A percentile compares a stretch with the other conserved stretches of the same genome.
phyloP scores from a whole-genome alignment of 2,113 vertebrate genomes.

The Epinephelus fuscoguttatus region DNA sequence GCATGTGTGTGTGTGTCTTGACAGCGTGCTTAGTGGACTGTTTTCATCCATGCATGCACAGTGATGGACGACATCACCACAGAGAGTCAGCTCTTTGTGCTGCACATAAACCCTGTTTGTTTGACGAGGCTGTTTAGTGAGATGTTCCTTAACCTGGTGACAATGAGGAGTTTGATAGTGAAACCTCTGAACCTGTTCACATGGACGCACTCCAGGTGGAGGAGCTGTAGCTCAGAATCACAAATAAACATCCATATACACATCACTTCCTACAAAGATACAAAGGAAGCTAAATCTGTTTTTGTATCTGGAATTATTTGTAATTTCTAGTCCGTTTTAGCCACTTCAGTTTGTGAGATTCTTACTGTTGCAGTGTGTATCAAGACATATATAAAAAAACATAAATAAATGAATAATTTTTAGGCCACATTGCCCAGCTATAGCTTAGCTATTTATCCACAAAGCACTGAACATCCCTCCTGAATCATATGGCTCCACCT shows the following conservation, averaged over 20 bases:
- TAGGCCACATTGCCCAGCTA: no score
- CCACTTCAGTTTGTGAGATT: not conserved
- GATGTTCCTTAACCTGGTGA: slow-evolving; percentile 41
- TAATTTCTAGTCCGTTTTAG: no score
- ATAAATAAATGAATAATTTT: no score
- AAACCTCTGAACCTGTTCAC: slow-evolving; percentile 20
- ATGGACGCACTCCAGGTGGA: not conserved
- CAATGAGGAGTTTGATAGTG: slow-evolving; percentile 36
- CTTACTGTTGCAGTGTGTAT: not conserved
- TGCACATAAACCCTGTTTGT: slow-evolving; percentile 43
- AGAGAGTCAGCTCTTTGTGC: slow-evolving; percentile 49
- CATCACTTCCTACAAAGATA: not conserved
- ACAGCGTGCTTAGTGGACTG: slow-evolving; percentile 51
- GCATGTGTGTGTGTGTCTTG: slow-evolving; percentile 36
- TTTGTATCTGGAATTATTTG: not conserved
- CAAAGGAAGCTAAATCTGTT: not conserved
- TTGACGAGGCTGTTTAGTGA: slow-evolving; percentile 52
- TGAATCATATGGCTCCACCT: no score
- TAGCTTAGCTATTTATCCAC: no score
- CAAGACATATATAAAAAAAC: not conserved
- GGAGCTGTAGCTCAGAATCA: not conserved
- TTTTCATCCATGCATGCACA: slow-evolving; percentile 52
- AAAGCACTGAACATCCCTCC: no score
- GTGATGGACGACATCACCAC: slow-evolving; percentile 33
- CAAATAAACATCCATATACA: not conserved